These are phyloP conservation scores for Babylonia areolata DNA, from an alignment of 1,140 invertebrate species.

Conservation along the genomic window DNA sequence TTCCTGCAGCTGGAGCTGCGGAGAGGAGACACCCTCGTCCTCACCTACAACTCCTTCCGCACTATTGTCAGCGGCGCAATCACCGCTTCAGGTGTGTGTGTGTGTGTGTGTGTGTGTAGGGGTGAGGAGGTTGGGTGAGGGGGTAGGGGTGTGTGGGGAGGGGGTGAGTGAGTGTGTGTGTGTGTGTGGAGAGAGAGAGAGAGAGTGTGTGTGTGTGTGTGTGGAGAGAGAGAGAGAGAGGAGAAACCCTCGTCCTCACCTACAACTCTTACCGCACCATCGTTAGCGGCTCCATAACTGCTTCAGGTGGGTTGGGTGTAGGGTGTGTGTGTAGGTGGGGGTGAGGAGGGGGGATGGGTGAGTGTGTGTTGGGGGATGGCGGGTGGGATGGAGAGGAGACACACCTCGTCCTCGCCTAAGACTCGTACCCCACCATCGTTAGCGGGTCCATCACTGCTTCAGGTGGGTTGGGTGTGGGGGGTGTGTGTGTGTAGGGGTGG, in stretches of 20 bases:
- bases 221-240: too few relatives aligned
- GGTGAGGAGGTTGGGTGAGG: too few relatives aligned
- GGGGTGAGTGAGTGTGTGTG: too few relatives aligned
- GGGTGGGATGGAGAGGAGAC: too few relatives aligned
- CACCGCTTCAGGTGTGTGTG: slow-evolving; percentile 35
- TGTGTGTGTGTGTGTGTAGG: too few relatives aligned
- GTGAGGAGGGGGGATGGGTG: too few relatives aligned
- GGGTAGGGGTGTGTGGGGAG: too few relatives aligned
- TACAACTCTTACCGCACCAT: slow-evolving; percentile 62
- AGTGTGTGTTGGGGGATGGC: too few relatives aligned
- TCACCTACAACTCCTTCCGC: slow-evolving; percentile 61
- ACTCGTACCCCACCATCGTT: slow-evolving; percentile 58
- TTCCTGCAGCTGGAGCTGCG: slow-evolving; percentile 93
- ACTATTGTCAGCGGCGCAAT: slow-evolving; percentile 54
- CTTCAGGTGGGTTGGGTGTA: slow-evolving; percentile 40
- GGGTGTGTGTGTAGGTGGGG: too few relatives aligned
- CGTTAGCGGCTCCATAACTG: slow-evolving; percentile 45
- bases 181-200: background rate
- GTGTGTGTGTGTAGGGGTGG: too few relatives aligned
- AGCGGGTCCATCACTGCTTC: slow-evolving; percentile 41
- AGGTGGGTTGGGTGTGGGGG: slow-evolving; percentile 27
- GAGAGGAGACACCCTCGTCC: slow-evolving; percentile 78
- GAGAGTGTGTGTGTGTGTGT: too few relatives aligned
- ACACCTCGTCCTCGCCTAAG: slow-evolving; percentile 55
- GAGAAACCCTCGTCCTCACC: slow-evolving; percentile 47